Percentiles rank a stretch among this genome's conserved stretches.
phyloP scores from a whole-genome alignment of 2,113 vertebrate species.

The Halcyon senegalensis region DNA sequence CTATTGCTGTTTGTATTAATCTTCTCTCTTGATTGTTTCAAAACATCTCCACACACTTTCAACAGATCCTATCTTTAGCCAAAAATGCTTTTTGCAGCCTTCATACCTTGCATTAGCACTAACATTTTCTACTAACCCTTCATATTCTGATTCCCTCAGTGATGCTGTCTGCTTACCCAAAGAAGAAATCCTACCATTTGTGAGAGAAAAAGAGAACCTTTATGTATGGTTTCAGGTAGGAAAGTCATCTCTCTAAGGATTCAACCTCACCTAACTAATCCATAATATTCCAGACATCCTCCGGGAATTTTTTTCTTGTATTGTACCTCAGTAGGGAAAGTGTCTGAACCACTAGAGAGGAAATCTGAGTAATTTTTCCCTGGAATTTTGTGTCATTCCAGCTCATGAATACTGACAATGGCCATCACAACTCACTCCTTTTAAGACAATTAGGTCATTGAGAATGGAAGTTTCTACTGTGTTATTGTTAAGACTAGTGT shows the following conservation, averaged over 20 bases:
- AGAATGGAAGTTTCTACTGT: neutral
- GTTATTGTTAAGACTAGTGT: neutral
- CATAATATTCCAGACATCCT: rapidly evolving
- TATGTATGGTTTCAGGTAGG: neutral
- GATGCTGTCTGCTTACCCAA: neutral
- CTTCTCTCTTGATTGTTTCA: neutral
- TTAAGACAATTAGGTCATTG: neutral
- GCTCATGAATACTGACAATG: neutral
- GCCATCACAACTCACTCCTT: neutral
- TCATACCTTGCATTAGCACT: neutral
- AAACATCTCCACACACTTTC: rapidly evolving
- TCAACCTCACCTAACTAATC: neutral
- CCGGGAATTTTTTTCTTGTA: neutral
- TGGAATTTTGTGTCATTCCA: neutral
- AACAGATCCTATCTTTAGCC: neutral
- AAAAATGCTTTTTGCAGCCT: neutral
- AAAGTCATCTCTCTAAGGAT: neutral
- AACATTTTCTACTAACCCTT: neutral
- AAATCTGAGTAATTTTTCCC: neutral
- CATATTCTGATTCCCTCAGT: neutral
- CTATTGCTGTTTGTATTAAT: neutral
- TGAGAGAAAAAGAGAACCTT: neutral
- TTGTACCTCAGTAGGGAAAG: neutral
- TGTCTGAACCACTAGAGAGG: neutral
- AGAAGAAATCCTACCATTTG: neutral